Percentiles rank a stretch among this genome's conserved stretches.
Evolutionary conservation across 2,113 vertebrate genomes (phyloP).

Genomic region (Puffinus mauretanicus): DNA sequence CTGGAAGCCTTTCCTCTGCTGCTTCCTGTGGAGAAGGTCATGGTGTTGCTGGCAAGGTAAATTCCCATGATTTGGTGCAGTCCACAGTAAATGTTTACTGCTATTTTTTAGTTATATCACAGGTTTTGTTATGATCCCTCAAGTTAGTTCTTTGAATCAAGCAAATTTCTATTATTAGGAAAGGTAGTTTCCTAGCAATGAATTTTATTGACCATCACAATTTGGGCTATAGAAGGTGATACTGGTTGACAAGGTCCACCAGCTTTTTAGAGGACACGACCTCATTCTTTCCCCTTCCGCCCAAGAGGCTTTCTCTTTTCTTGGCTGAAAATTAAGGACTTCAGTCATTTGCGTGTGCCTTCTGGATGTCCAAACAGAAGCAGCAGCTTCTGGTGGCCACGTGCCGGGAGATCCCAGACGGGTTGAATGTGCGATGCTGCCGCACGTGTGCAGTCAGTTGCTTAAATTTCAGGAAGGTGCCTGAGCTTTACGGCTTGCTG

Average conservation of each 20-base stretch:
- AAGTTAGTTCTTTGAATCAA: neutral
- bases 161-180: neutral
- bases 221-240: neutral
- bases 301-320: neutral
- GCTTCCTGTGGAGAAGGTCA: neutral
- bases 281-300: neutral
- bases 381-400: neutral
- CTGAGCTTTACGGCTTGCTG: neutral
- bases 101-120: neutral
- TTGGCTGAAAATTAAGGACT: neutral
- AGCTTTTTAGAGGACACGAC: neutral
- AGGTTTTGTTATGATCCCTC: neutral
- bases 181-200: neutral
- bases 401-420: neutral
- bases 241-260: neutral
- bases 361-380: constrained; percentile 12
- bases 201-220: neutral
- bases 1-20: neutral
- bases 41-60: neutral
- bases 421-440: neutral
- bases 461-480: neutral
- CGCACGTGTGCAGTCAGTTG: neutral
- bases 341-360: constrained; percentile 21
- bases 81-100: neutral
- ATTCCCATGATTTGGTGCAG: neutral